A percentile compares a stretch with the other conserved stretches of the same genome.
Evolutionary conservation across 2,888 invertebrate species (phyloP).

Genomic region (Acholoe squamosa): DNA sequence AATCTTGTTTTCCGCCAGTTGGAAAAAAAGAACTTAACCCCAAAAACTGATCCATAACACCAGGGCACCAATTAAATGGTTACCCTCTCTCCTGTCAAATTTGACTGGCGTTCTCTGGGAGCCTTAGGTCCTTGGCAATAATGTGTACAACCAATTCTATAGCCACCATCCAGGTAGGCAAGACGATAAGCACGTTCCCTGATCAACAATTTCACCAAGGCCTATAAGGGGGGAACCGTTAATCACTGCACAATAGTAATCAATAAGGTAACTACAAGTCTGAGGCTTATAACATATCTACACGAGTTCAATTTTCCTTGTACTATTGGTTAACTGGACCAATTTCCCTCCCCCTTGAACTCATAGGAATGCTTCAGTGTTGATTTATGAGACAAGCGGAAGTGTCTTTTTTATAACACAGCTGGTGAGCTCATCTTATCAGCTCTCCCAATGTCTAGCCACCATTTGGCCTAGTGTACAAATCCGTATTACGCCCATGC

Average conservation of each 20-base stretch:
- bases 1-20: too few species aligned
- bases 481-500: background rate
- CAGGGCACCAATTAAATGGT: too few species aligned
- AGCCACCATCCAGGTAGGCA: too few species aligned
- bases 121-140: too few species aligned
- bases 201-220: conserved; percentile 13
- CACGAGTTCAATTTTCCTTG: conserved; percentile 16
- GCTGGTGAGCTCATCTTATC: background rate
- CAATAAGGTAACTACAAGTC: conserved; percentile 44
- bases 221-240: conserved; percentile 14
- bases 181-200: background rate
- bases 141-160: too few species aligned
- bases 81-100: too few species aligned
- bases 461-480: background rate
- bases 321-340: background rate
- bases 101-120: too few species aligned
- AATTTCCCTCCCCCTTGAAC: background rate
- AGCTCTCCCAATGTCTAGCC: background rate
- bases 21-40: too few species aligned
- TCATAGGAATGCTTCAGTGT: conserved; percentile 10
- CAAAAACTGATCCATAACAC: too few species aligned
- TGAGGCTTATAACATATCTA: conserved; percentile 54
- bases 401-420: background rate
- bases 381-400: background rate
- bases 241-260: conserved; percentile 42